Evolutionary conservation across 2,888 invertebrate species (phyloP), one percentile per base, ranked within the genome.

Genomic region (Ectropis crepuscularia): DNA sequence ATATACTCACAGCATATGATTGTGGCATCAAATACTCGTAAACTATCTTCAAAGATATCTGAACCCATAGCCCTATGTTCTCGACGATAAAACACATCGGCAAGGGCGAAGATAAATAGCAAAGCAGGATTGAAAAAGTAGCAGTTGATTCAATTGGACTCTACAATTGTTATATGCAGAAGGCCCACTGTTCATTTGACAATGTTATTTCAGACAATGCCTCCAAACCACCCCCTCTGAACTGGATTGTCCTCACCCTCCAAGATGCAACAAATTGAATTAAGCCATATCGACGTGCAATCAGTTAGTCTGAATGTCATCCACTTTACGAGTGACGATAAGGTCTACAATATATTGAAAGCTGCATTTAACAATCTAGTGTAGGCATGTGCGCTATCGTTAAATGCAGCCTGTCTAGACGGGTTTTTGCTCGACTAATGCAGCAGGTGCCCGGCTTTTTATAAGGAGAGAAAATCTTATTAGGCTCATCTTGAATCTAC

Each of bases 321-420:
- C 70, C 73, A 71, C 69, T 74, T 68, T 60, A 60, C 57, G 61
- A 38, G 39, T 63, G 71, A 72, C 63, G 69, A 74, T 75, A 76
- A 77, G 74, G 81, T 78, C 71, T 74, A 81, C 74, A 82, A 78
- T 79, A 68, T 76, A 72, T 75, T 75, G 74, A 67, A 73, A 67
- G 67, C 65, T 54, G 53, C 58, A 68, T 70, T 67, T 67, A 68
- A 69, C 72, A 68, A 73, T 72, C 67, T 76, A 71, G 74, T 72
- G 74, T 79, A 77, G 71, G 77, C 76, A 67, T 72, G 78, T 75
- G 79, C 76, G 78, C 71, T 72, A 69, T 77, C 74, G 74, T 72
- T 69, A 80, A 28, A 77, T 74, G 77, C 72, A 76, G 75, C 74
- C 72, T 67, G 89, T 89, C 89, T 90, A 90, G 90, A 90, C 89